Percentiles rank a stretch among this genome's conserved stretches.
Conservation (phyloP, 2,888 invertebrate species). For the Protophormia terraenovae region DNA sequence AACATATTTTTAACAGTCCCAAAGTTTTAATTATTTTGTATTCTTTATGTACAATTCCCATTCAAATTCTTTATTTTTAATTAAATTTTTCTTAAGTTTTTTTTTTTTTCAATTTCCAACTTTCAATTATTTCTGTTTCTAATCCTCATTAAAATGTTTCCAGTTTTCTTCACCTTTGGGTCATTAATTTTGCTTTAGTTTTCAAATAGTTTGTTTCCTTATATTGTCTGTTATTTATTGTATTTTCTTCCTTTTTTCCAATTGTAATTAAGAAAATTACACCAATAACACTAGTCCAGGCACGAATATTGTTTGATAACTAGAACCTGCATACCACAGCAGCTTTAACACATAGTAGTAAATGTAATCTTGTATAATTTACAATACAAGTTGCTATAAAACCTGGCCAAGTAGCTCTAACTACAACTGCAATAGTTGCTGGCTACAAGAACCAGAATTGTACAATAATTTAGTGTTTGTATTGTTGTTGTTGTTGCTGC, state of each 20-base stretch:
- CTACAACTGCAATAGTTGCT: slow-evolving; percentile 35
- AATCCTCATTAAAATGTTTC: background rate
- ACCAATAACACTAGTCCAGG: slow-evolving; percentile 43
- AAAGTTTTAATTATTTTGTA: no score
- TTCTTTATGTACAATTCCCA: no score
- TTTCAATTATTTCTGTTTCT: background rate
- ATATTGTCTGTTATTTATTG: background rate
- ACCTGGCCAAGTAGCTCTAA: slow-evolving; percentile 34
- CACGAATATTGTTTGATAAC: slow-evolving; percentile 50
- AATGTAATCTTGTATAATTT: slow-evolving; percentile 48
- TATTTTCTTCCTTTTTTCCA: slow-evolving; percentile 33
- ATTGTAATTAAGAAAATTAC: slow-evolving; percentile 52
- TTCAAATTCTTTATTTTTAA: slow-evolving; percentile 11
- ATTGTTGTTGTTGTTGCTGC: slow-evolving; percentile 9
- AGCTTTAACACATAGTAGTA: background rate
- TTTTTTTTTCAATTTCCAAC: background rate
- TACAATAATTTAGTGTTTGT: slow-evolving; percentile 38
- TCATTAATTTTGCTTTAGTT: slow-evolving; percentile 33
- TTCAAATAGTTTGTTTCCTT: slow-evolving; percentile 28
- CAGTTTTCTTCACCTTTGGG: background rate
- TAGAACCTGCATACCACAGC: slow-evolving; percentile 59
- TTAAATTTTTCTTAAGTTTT: background rate
- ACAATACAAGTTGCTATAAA: slow-evolving; percentile 59
- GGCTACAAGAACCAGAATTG: slow-evolving; percentile 65
- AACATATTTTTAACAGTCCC: no score